Evolutionary conservation across 1,140 invertebrate species (phyloP).

Genomic region (Anoplophora glabripennis): DNA sequence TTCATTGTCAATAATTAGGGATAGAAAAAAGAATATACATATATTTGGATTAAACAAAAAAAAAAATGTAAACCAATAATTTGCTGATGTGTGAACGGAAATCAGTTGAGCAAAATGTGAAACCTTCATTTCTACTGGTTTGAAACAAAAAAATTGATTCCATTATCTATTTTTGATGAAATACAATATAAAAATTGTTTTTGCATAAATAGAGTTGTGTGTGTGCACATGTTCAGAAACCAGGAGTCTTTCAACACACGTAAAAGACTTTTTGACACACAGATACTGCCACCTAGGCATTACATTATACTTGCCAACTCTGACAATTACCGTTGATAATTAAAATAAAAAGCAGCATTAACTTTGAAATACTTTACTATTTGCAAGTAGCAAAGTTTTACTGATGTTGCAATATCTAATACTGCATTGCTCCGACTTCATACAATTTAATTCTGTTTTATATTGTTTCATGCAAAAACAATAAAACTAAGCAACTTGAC

Average conservation of each 20-base stretch:
- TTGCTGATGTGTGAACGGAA: no score
- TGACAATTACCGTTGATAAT: slow-evolving; percentile 36
- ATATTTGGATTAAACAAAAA: no score
- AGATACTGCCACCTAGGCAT: slow-evolving; percentile 13
- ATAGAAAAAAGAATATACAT: slow-evolving; percentile 15
- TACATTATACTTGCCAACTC: slow-evolving; percentile 32
- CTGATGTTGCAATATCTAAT: slow-evolving; percentile 31
- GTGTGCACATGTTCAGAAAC: no score
- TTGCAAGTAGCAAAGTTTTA: slow-evolving; percentile 36
- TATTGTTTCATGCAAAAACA: slow-evolving; percentile 32
- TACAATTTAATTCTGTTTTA: slow-evolving; percentile 9
- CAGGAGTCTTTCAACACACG: no score
- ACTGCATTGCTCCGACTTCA: slow-evolving; percentile 1
- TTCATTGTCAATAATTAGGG: slow-evolving; percentile 9
- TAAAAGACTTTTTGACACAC: no score
- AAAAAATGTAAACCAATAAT: no score
- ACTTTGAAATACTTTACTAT: slow-evolving; percentile 32
- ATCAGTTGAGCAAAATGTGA: no score
- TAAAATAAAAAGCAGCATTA: slow-evolving; percentile 41
- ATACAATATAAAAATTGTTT: no score
- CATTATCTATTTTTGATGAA: no score
- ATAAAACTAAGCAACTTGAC: slow-evolving; percentile 45
- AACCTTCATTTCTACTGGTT: no score
- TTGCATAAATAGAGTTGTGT: no score
- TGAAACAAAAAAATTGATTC: no score